phyloP scores from a whole-genome alignment of 1,140 invertebrate species.

The Riptortus pedestris region DNA sequence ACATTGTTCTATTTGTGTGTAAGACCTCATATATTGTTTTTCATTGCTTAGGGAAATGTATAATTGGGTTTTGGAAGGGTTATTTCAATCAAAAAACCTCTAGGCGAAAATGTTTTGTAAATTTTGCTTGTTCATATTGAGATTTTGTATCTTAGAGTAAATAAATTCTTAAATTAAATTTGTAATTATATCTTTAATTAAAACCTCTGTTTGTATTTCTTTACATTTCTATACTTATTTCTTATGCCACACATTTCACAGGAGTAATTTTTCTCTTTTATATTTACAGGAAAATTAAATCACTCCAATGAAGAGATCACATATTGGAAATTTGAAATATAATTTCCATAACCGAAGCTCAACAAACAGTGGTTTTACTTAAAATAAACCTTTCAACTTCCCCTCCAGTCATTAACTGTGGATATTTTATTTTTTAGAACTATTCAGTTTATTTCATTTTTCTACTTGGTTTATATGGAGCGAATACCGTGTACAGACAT shows the following conservation, averaged over 20 bases:
- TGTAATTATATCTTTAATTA: conserved; percentile 34
- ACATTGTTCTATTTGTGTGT: conserved; percentile 9
- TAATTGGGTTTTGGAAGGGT: conserved; percentile 63
- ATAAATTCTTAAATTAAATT: conserved; percentile 27
- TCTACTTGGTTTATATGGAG: conserved; percentile 23
- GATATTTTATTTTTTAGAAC: conserved; percentile 19
- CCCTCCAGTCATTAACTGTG: conserved; percentile 16
- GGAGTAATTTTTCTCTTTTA: conserved; percentile 37
- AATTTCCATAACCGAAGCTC: conserved; percentile 37
- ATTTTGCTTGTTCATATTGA: conserved; percentile 27
- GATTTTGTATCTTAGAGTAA: conserved; percentile 27
- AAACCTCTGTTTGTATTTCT: conserved; percentile 32
- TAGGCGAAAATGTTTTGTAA: conserved; percentile 44
- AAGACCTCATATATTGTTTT: conserved; percentile 29
- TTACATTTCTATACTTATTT: conserved; percentile 32
- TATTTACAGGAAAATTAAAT: conserved; percentile 43
- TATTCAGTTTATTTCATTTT: conserved; percentile 18
- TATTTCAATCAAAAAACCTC: conserved; percentile 64
- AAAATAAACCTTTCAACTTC: conserved; percentile 22
- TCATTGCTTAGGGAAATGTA: conserved; percentile 50
- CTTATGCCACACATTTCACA: background rate
- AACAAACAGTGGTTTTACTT: conserved; percentile 34
- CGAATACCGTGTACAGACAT: conserved; percentile 20
- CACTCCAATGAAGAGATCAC: conserved; percentile 37
- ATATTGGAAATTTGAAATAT: conserved; percentile 46